Conservation (phyloP, 2,888 invertebrate species). For the Craniophora ligustri region DNA sequence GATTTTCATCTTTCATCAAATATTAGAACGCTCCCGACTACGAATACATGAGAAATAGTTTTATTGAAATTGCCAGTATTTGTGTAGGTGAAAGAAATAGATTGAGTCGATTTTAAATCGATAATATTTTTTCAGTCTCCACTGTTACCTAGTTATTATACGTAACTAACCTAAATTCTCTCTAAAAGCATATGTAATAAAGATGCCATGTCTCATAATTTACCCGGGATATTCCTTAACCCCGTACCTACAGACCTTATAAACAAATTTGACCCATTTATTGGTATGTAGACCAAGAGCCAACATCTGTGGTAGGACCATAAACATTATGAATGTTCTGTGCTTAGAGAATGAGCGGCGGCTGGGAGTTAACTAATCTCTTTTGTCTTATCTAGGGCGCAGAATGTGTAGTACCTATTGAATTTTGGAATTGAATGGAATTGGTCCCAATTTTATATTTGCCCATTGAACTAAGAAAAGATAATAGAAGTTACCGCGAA, state of each 20-base stretch:
- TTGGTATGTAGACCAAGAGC: slow-evolving; percentile 43
- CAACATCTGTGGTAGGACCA: slow-evolving; percentile 43
- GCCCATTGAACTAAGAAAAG: too few relatives aligned
- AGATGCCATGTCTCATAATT: slow-evolving; percentile 32
- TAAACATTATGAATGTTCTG: slow-evolving; percentile 35
- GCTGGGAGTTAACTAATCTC: slow-evolving; percentile 24
- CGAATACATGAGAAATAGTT: too few relatives aligned
- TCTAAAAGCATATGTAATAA: slow-evolving; percentile 8
- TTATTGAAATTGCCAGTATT: too few relatives aligned
- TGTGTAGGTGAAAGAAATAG: too few relatives aligned
- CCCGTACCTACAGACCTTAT: slow-evolving; percentile 28
- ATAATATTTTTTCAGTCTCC: too few relatives aligned
- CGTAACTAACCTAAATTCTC: not conserved
- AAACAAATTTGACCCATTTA: slow-evolving; percentile 56
- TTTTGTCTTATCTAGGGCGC: slow-evolving; percentile 7
- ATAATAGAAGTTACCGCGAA: too few relatives aligned
- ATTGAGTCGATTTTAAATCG: too few relatives aligned
- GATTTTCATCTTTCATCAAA: too few relatives aligned
- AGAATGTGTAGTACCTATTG: not conserved
- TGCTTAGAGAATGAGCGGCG: slow-evolving; percentile 24
- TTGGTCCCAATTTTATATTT: too few relatives aligned
- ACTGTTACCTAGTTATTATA: too few relatives aligned
- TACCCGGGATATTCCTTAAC: slow-evolving; percentile 13
- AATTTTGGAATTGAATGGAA: too few relatives aligned
- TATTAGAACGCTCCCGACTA: too few relatives aligned